A percentile compares a stretch with the other conserved stretches of the same genome.
These are phyloP conservation scores for Phasianus colchicus DNA, from an alignment of 2,113 vertebrate genomes.

Conservation along the genomic window DNA sequence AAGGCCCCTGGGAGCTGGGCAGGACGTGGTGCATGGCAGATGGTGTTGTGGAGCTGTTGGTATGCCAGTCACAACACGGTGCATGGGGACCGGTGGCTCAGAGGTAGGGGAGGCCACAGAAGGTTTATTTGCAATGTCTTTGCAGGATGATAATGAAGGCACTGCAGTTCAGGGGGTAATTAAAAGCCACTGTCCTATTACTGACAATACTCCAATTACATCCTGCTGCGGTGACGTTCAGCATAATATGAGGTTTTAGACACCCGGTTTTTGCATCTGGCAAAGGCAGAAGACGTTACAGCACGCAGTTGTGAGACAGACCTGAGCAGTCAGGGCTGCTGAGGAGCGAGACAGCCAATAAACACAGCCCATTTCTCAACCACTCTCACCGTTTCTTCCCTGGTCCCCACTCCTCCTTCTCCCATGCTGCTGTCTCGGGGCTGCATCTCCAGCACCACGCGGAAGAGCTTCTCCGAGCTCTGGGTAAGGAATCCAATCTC, in stretches of 20 bases:
- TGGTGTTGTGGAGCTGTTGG: fast-evolving
- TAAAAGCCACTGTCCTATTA: conserved; percentile 8
- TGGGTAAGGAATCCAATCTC: conserved; percentile 95
- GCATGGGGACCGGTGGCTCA: neutral
- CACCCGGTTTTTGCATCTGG: neutral
- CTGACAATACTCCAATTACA: neutral
- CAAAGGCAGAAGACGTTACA: neutral
- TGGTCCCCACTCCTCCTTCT: conserved; percentile 68
- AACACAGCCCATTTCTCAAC: neutral
- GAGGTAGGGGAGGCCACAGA: neutral
- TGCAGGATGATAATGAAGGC: neutral
- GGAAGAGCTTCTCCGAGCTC: conserved; percentile 92
- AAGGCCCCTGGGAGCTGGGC: neutral
- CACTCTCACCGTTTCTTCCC: conserved; percentile 89
- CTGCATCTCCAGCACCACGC: conserved; percentile 90
- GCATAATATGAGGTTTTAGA: neutral
- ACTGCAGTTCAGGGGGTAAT: neutral
- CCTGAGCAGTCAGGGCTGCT: neutral
- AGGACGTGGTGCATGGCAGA: neutral
- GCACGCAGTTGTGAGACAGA: neutral
- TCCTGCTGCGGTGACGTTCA: neutral
- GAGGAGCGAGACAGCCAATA: neutral
- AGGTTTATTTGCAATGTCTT: neutral
- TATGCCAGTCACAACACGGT: neutral
- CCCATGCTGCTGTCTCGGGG: conserved; percentile 79